Evolutionary conservation across 2,113 vertebrate genomes (phyloP).

Genomic region (Paraplagusia blochii): DNA sequence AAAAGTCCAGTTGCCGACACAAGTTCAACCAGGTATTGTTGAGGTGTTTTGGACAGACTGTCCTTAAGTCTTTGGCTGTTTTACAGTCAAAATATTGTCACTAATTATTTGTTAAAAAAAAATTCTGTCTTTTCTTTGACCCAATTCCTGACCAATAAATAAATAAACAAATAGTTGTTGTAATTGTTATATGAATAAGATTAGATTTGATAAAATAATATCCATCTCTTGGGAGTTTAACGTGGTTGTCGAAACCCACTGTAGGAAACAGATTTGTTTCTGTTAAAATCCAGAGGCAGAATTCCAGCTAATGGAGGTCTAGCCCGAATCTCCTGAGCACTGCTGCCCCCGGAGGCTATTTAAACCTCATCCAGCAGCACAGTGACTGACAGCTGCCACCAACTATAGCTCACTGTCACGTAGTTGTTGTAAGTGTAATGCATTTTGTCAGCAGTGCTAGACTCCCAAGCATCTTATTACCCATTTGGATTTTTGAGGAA

Average conservation of each 20-base stretch:
- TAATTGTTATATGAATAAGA: no score
- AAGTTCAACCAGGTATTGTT: no score
- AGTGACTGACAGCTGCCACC: constrained; percentile 59
- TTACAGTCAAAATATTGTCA: no score
- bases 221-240: no score
- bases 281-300: neutral
- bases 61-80: no score
- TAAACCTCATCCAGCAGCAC: constrained; percentile 23
- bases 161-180: no score
- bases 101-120: no score
- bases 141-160: no score
- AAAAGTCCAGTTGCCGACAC: no score
- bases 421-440: constrained; percentile 48
- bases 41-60: no score
- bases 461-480: constrained; percentile 31
- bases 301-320: constrained; percentile 2
- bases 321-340: constrained; percentile 9
- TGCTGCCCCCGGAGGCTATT: constrained; percentile 44
- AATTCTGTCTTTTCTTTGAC: no score
- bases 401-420: constrained; percentile 51
- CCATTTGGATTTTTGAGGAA: neutral
- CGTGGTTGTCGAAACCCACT: neutral
- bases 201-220: no score
- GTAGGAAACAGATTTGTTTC: neutral
- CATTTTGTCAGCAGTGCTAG: constrained; percentile 37